Percentiles rank a stretch among this genome's conserved stretches.
phyloP scores from a whole-genome alignment of 2,888 invertebrate species.

The Zaprionus lineosus region DNA sequence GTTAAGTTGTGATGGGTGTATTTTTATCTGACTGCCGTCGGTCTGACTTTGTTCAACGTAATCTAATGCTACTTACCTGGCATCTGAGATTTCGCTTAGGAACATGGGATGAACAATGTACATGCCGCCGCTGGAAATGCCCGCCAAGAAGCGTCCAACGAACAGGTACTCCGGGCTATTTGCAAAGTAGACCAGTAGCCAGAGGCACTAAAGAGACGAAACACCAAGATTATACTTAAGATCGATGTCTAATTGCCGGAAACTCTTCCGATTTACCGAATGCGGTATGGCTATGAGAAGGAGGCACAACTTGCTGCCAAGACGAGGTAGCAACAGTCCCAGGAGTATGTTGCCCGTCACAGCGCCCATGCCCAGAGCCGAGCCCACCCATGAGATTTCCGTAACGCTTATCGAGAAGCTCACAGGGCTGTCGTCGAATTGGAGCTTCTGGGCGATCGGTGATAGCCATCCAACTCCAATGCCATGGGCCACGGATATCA shows the following conservation, averaged over 20 bases:
- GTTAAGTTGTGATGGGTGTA: too few relatives aligned
- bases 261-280: constrained; percentile 75
- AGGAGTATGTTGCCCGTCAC: constrained; percentile 71
- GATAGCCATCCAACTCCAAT: constrained; percentile 81
- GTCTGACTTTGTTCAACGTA: not conserved
- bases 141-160: constrained; percentile 63
- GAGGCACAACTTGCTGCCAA: constrained; percentile 73
- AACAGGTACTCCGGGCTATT: constrained; percentile 56
- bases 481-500: constrained; percentile 80
- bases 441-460: constrained; percentile 74
- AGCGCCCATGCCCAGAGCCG: constrained; percentile 74
- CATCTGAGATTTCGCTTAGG: constrained; percentile 70
- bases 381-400: constrained; percentile 80
- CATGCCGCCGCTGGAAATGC: constrained; percentile 69
- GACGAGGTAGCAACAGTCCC: constrained; percentile 57
- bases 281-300: constrained; percentile 75
- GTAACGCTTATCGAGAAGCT: constrained; percentile 52
- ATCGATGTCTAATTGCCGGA: too few relatives aligned
- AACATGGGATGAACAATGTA: constrained; percentile 73
- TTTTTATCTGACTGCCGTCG: not conserved
- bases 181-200: constrained; percentile 64
- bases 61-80: constrained; percentile 53
- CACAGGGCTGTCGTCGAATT: constrained; percentile 61
- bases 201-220: constrained; percentile 64
- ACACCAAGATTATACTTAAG: too few relatives aligned